Conservation (phyloP, 1,140 invertebrate genomes). For the fruit fly (Drosophila melanogaster) region Release_6_plus_ISO1_MT NT_033779.5:8422501-8423000, state of each 20-base stretch:
- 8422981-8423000: slow-evolving; percentile 47
- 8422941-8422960: not conserved
- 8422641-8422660: not conserved
- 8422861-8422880: too few relatives aligned
- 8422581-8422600: not conserved
- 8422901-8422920: slow-evolving; percentile 46
- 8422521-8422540: not conserved
- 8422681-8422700: not conserved
- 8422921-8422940: slow-evolving; percentile 33
- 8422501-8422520: not conserved
- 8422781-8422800: not conserved
- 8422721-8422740: not conserved
- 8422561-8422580: not conserved
- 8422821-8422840: not conserved
- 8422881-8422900: not conserved
- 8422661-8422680: not conserved
- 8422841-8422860: not conserved
- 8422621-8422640: slow-evolving; percentile 1
- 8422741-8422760: slow-evolving; percentile 3
- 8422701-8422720: not conserved
- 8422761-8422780: not conserved
- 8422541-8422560: slow-evolving; percentile 1
- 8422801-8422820: not conserved
- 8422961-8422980: slow-evolving; percentile 11
- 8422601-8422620: not conserved